Evolutionary conservation across 2,797 vertebrate species (phyloP).

Genomic region (Hypotaenidia okinawae): DNA sequence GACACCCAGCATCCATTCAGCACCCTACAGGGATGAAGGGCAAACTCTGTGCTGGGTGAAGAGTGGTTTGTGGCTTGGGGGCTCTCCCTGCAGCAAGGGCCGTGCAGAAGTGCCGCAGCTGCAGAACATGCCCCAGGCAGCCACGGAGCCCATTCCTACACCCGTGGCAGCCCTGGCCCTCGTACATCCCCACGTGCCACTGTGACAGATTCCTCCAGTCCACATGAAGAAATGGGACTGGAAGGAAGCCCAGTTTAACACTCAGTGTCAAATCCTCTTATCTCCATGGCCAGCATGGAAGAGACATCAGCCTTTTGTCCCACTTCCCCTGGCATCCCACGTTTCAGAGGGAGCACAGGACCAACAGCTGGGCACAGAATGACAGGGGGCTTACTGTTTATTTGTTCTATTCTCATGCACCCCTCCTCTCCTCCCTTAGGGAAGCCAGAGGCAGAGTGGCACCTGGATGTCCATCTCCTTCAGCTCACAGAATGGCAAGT

Average conservation of each 20-base stretch:
- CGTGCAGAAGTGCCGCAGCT: neutral
- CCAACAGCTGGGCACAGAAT: neutral
- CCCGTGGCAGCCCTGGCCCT: neutral
- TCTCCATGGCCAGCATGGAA: neutral
- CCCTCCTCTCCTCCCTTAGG: neutral
- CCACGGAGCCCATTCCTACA: neutral
- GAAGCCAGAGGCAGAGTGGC: neutral
- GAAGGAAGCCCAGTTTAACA: neutral
- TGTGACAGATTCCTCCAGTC: neutral
- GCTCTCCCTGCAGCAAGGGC: neutral
- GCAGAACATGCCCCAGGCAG: neutral
- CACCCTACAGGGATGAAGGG: neutral
- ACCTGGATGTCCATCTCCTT: neutral
- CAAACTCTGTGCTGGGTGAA: neutral
- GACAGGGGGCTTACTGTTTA: neutral
- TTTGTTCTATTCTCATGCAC: neutral
- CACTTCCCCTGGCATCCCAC: neutral
- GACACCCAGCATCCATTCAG: neutral
- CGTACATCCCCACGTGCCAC: neutral
- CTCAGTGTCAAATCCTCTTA: slow-evolving; percentile 38
- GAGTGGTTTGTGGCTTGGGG: neutral
- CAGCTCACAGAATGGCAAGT: neutral
- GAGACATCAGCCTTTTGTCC: slow-evolving; percentile 14
- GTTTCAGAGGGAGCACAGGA: neutral
- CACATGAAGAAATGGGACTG: neutral